Evolutionary conservation across 2,797 vertebrate species (phyloP), one percentile per base, ranked within the genome.

Genomic region (Hypotaenidia okinawae): DNA sequence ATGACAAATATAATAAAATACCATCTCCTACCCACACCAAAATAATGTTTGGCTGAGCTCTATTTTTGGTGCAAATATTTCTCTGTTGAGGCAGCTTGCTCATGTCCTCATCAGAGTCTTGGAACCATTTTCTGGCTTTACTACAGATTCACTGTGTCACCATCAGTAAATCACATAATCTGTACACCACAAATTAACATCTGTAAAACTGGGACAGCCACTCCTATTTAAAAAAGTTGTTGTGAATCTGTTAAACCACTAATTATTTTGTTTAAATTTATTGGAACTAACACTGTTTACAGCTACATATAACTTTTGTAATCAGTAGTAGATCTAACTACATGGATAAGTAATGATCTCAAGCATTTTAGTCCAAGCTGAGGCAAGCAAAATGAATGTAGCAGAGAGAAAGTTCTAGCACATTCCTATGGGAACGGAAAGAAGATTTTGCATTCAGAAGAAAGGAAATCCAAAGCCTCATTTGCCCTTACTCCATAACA

Each of bases 101-200:
- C 74, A 93, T 91, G 87, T 94, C 89, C 95, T 94, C 83, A 63
- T 41, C 9, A 1, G 58, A 90, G 94, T n/a, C 82, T 82, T 95
- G 94, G 96, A 95, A 93, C 27, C 25, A 27, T 82, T 94, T 96
- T 88, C 94, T 96, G 95, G 95, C 80, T 95, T 75, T 67, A 73
- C 59, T 88, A 22, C 85, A 84, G 52, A 86, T 82, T 61, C 74
- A 76, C 77, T 91, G 55, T 93, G 87, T 89, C 82, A 93, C 74
- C 84, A 19, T 84, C 82, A 94, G 89, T 94, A 95, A 96, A 94
- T 96, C 91, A 94, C 57, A 75, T 45, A 76, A 81, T 87, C 69
- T 69, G 73, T 27, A 78, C 59, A 69, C 62, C 76, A 84, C 95
- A 94, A 90, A 95, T 93, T 89, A 94, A 88, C 80, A 87, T 96